These are phyloP conservation scores for Colostygia pectinataria DNA, from an alignment of 2,888 invertebrate species.

Conservation along the genomic window DNA sequence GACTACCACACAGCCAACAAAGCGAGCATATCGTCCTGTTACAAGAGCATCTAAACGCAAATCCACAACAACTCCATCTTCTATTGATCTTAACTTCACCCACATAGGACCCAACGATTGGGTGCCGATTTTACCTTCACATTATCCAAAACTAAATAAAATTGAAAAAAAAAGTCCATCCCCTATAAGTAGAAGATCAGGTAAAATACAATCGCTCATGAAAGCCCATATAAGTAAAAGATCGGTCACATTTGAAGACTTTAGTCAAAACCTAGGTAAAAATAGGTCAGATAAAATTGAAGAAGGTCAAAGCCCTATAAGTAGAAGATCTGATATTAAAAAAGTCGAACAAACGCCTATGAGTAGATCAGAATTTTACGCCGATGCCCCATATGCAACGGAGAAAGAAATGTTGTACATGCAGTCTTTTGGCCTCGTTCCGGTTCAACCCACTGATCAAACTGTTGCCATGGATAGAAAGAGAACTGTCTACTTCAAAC, in stretches of 20 bases:
- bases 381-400: conserved; percentile 31
- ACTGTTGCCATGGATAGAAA: conserved; percentile 50
- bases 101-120: conserved; percentile 65
- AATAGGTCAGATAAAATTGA: too few relatives aligned
- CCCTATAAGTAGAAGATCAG: conserved; percentile 57
- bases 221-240: conserved; percentile 41
- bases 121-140: conserved; percentile 73
- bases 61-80: conserved; percentile 46
- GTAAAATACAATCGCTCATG: conserved; percentile 9
- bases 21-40: conserved; percentile 61
- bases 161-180: conserved; percentile 29
- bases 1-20: conserved; percentile 48
- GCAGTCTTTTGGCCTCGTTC: conserved; percentile 65
- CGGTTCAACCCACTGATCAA: conserved; percentile 48
- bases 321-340: conserved; percentile 55
- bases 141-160: conserved; percentile 54
- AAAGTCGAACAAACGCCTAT: conserved; percentile 37
- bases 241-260: conserved; percentile 41
- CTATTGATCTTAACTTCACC: conserved; percentile 46
- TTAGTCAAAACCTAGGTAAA: conserved; percentile 32
- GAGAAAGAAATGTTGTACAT: conserved; percentile 60
- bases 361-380: conserved; percentile 35
- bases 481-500: conserved; percentile 59
- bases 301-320: conserved; percentile 39
- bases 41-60: conserved; percentile 64